Evolutionary conservation across 2,888 invertebrate species (phyloP).

Genomic region (Orthosia gothica): DNA sequence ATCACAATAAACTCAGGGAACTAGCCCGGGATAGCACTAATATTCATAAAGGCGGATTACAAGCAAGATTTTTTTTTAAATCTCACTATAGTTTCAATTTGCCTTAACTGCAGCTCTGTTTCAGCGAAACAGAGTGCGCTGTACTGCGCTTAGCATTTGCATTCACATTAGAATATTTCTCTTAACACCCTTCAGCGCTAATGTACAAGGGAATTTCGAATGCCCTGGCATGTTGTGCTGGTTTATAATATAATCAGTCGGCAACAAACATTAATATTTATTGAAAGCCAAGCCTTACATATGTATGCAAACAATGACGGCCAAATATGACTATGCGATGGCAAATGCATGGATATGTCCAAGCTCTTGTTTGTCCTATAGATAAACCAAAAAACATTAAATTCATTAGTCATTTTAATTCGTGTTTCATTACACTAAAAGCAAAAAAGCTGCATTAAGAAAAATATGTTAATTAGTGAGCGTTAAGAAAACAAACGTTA

Average conservation of each 20-base stretch:
- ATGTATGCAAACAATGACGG: slow-evolving; percentile 46
- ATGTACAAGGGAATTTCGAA: slow-evolving; percentile 49
- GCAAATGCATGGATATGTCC: not conserved
- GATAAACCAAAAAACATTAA: not conserved
- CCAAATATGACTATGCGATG: slow-evolving; percentile 27
- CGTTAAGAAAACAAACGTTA: slow-evolving; percentile 49
- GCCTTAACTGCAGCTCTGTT: slow-evolving; percentile 68
- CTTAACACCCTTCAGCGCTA: slow-evolving; percentile 67
- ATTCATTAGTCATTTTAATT: not conserved
- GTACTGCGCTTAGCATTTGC: slow-evolving; percentile 77
- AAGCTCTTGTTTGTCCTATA: too few species aligned
- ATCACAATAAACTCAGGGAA: slow-evolving; percentile 36
- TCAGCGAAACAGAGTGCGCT: slow-evolving; percentile 68
- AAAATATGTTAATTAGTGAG: slow-evolving; percentile 47
- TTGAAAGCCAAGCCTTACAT: slow-evolving; percentile 6
- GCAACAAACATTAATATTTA: slow-evolving; percentile 37
- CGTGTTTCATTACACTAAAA: slow-evolving; percentile 35
- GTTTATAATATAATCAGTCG: slow-evolving; percentile 49
- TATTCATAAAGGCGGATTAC: slow-evolving; percentile 47
- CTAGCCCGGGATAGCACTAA: slow-evolving; percentile 13
- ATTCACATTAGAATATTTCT: slow-evolving; percentile 79
- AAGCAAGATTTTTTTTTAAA: slow-evolving; percentile 55
- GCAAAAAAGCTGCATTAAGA: slow-evolving; percentile 3
- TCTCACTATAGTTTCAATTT: slow-evolving; percentile 67
- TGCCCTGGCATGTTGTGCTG: slow-evolving; percentile 20